Percentiles rank a stretch among this genome's conserved stretches.
Evolutionary conservation across 2,797 vertebrate species (phyloP).

Genomic region (Gadopsis bispinosus): DNA sequence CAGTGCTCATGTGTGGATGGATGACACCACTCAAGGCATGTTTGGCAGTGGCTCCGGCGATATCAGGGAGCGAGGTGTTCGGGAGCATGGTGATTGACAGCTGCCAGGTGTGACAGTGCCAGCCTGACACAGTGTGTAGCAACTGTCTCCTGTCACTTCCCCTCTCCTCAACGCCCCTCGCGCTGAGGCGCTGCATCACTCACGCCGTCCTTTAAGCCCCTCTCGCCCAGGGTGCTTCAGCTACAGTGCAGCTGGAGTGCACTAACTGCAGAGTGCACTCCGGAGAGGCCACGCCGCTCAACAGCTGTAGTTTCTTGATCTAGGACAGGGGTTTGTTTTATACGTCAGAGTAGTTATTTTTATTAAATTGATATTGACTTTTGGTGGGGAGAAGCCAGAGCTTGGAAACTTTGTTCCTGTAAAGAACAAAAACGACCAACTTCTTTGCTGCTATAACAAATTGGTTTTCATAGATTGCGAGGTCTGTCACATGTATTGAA

Average conservation of each 20-base stretch:
- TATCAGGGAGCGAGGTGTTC: constrained; percentile 79
- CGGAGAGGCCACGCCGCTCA: constrained; percentile 43
- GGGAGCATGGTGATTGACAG: constrained; percentile 80
- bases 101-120: constrained; percentile 85
- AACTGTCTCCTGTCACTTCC: constrained; percentile 84
- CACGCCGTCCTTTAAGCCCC: constrained; percentile 50
- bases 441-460: neutral
- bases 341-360: constrained; percentile 17
- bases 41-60: constrained; percentile 81
- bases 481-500: neutral
- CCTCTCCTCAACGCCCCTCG: constrained; percentile 53
- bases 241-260: constrained; percentile 61
- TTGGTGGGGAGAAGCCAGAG: too few species aligned
- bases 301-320: constrained; percentile 37
- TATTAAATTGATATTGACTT: constrained; percentile 11
- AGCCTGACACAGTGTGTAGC: constrained; percentile 73
- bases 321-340: constrained; percentile 32
- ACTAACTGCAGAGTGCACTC: constrained; percentile 49
- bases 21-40: constrained; percentile 82
- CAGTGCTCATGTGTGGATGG: constrained; percentile 76
- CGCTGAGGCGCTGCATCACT: constrained; percentile 38
- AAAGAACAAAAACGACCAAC: neutral
- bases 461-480: neutral
- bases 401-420: neutral
- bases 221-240: constrained; percentile 57